Evolutionary conservation across 2,888 invertebrate genomes (phyloP).

Genomic region (Pyrrhia umbra): DNA sequence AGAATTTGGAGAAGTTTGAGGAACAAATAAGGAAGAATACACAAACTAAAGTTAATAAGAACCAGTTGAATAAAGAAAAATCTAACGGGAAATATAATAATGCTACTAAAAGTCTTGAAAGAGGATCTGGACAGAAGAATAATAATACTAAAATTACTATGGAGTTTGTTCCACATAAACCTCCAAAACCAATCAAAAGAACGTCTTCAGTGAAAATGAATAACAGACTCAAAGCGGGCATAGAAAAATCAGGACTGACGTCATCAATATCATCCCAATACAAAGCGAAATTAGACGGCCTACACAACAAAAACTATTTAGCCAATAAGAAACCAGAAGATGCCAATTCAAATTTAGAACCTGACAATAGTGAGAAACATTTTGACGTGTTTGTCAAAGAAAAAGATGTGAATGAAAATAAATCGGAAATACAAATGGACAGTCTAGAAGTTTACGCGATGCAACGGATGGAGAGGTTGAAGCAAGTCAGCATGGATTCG

Average conservation of each 20-base stretch:
- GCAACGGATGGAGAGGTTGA: conserved; percentile 83
- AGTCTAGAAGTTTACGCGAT: conserved; percentile 90
- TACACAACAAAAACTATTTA: conserved; percentile 85
- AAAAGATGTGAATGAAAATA: conserved; percentile 90
- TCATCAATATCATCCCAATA: conserved; percentile 88
- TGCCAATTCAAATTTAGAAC: conserved; percentile 82
- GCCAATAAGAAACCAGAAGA: conserved; percentile 79
- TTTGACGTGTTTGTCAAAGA: conserved; percentile 91
- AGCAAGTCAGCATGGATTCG: conserved; percentile 88
- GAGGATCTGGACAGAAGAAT: conserved; percentile 84
- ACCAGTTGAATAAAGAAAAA: conserved; percentile 86
- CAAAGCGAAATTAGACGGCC: conserved; percentile 87
- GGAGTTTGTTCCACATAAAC: conserved; percentile 93
- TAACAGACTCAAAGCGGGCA: conserved; percentile 85
- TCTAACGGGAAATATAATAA: conserved; percentile 83
- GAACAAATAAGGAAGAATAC: conserved; percentile 86
- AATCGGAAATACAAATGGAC: conserved; percentile 91
- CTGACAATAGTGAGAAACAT: conserved; percentile 86
- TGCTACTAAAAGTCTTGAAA: conserved; percentile 86
- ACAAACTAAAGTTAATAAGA: conserved; percentile 82
- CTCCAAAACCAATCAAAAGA: conserved; percentile 93
- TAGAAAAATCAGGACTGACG: conserved; percentile 83
- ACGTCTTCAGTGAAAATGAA: conserved; percentile 92
- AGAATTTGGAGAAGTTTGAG: conserved; percentile 91
- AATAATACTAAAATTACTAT: conserved; percentile 86